These are phyloP conservation scores for Odobenus rosmarus DNA, from an alignment of 2,113 vertebrate species.

Conservation along the genomic window DNA sequence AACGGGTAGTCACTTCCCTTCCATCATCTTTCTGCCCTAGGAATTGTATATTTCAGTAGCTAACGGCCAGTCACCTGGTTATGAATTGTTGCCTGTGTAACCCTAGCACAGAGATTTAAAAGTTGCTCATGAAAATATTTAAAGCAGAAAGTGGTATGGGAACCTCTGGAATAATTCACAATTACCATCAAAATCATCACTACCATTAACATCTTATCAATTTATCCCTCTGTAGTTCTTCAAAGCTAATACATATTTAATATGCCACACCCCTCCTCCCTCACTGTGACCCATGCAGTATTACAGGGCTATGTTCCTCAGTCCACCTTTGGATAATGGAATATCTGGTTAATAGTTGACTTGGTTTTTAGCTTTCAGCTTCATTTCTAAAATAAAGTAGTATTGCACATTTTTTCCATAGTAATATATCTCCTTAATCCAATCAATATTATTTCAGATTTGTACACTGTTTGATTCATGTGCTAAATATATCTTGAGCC, in stretches of 20 bases:
- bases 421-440: neutral
- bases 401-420: neutral
- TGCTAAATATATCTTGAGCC: neutral
- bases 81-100: neutral
- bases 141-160: neutral
- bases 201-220: neutral
- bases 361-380: slow-evolving; percentile 13
- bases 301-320: neutral
- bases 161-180: neutral
- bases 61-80: neutral
- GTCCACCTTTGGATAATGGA: neutral
- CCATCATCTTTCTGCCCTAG: neutral
- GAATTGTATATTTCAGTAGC: neutral
- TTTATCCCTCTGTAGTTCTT: neutral
- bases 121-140: neutral
- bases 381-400: slow-evolving; percentile 25
- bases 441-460: neutral
- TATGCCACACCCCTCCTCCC: accelerated
- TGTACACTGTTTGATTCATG: neutral
- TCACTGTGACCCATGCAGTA: neutral
- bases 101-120: neutral
- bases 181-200: neutral
- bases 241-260: neutral
- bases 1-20: neutral
- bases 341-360: neutral